Evolutionary conservation across 2,888 invertebrate genomes (phyloP), one percentile per base, ranked within the genome.

Genomic region (Tillus elongatus): DNA sequence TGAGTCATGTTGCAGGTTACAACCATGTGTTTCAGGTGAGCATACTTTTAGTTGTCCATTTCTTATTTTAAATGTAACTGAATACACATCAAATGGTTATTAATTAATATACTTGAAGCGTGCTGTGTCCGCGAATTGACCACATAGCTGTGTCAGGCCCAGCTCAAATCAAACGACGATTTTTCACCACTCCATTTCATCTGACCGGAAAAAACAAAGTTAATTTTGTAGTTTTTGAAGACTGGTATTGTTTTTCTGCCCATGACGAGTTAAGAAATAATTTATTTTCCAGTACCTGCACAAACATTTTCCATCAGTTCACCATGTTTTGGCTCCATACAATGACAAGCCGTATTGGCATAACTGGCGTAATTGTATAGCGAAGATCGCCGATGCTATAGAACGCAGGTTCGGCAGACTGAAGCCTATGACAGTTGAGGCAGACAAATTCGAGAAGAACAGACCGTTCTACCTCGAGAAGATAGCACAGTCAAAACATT

Each of bases 1-100:
- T 87, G 61, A 77, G 79, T 45, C 88, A 88, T 61, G 71, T 87
- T 57, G 78, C 79, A 12, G 83, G 85, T 58, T 80, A 78, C 61
- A 79, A 79, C 63, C 88, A 89, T 58, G 55, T 64, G 27, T 54
- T 54, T 24, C 59, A 57, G 48, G 64, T 65, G 48, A 49, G 39
- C 33, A 15, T 26, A 9, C 27, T 9, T 9, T 33, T 19, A 6
- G 4, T 9, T 11, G 6, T 29, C 30, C n/a, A n/a, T n/a, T n/a
- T n/a, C n/a, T n/a, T n/a, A n/a, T 8, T 24, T 24, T 24, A n/a
- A n/a, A n/a, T n/a, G n/a, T n/a, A n/a, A n/a, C n/a, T n/a, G n/a
- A n/a, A n/a, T n/a, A n/a, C n/a, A n/a, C n/a, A n/a, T n/a, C n/a
- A n/a, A n/a, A n/a, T n/a, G n/a, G n/a, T n/a, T n/a, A n/a, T n/a